Conservation (phyloP, 2,797 vertebrate species). For the Macropodus opercularis region DNA sequence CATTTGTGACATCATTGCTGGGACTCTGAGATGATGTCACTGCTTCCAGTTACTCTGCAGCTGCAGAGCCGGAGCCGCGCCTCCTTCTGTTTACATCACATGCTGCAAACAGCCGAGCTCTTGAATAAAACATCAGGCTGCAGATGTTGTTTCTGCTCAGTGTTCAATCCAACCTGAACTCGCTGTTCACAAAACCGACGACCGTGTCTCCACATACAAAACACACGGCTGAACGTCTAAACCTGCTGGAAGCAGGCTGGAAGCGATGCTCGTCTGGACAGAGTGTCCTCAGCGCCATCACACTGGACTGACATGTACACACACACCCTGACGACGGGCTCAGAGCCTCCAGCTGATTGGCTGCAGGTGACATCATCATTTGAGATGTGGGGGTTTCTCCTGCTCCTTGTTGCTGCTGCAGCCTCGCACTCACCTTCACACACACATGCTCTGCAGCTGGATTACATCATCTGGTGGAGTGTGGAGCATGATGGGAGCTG, state of each 20-base stretch:
- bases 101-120: not conserved
- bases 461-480: slow-evolving; percentile 62
- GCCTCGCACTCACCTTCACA: slow-evolving; percentile 25
- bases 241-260: too few species aligned
- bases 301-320: slow-evolving; percentile 29
- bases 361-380: slow-evolving; percentile 70
- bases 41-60: slow-evolving; percentile 36
- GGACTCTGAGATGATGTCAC: slow-evolving; percentile 51
- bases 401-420: slow-evolving; percentile 35
- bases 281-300: too few species aligned
- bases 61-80: slow-evolving; percentile 21
- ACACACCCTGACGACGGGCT: slow-evolving; percentile 7
- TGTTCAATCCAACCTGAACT: slow-evolving; percentile 12
- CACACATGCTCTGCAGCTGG: slow-evolving; percentile 54
- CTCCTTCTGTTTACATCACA: not conserved
- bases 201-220: too few species aligned
- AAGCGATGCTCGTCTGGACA: too few species aligned
- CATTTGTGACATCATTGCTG: slow-evolving; percentile 42
- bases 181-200: too few species aligned
- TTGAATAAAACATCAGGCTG: slow-evolving; percentile 1
- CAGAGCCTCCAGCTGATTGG: slow-evolving; percentile 63
- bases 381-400: slow-evolving; percentile 55
- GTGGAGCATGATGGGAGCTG: slow-evolving; percentile 62
- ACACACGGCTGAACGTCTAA: too few species aligned
- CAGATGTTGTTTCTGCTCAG: slow-evolving; percentile 39